phyloP scores from a whole-genome alignment of 2,888 invertebrate genomes.

The Camponotus fellah region DNA sequence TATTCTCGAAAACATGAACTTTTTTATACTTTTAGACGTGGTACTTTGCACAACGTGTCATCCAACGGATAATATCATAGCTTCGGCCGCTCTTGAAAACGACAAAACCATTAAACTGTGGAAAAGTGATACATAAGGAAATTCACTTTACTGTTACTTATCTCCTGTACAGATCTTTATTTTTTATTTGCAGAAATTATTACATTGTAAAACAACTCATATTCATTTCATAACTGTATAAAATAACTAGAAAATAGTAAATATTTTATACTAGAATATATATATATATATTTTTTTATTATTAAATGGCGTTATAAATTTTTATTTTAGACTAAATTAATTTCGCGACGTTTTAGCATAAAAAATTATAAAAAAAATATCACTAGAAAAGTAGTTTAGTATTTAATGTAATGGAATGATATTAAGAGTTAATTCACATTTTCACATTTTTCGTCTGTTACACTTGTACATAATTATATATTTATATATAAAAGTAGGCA shows the following conservation, averaged over 20 bases:
- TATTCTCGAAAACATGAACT: not conserved
- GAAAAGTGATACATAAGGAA: constrained; percentile 96
- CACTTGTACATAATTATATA: constrained; percentile 15
- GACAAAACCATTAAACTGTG: constrained; percentile 99
- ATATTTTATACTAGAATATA: constrained; percentile 31
- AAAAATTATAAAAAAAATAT: not conserved
- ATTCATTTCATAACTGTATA: constrained; percentile 8
- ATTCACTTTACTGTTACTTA: constrained; percentile 11
- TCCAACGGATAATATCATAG: constrained; percentile 99
- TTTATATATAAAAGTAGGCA: not conserved
- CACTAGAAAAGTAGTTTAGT: not conserved
- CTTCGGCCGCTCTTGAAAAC: constrained; percentile 98
- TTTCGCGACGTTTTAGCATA: not conserved
- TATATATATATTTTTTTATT: constrained; percentile 25
- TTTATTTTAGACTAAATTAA: not conserved
- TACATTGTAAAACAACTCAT: constrained; percentile 17
- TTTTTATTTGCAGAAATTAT: not conserved
- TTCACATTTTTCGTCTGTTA: constrained; percentile 1
- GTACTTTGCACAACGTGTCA: constrained; percentile 99
- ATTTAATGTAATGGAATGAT: not conserved
- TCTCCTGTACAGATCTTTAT: constrained; percentile 22
- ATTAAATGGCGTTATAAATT: not conserved
- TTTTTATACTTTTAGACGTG: constrained; percentile 88
- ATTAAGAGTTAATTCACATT: constrained; percentile 9
- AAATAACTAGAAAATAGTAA: constrained; percentile 12